These are phyloP conservation scores for Cepaea nemoralis DNA, from an alignment of 1,140 invertebrate genomes.

Conservation along the genomic window DNA sequence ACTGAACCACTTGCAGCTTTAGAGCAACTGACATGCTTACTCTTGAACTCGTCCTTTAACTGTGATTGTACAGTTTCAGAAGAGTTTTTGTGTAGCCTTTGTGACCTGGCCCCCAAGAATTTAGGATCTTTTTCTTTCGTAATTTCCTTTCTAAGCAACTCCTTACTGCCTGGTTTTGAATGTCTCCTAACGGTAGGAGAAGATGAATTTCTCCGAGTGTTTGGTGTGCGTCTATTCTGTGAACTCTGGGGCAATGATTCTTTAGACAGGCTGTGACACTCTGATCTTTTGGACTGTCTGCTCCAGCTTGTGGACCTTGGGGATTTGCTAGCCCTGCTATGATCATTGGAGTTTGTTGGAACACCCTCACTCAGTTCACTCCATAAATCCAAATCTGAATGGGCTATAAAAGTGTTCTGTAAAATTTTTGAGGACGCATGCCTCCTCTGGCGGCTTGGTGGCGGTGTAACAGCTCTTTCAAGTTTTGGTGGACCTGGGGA, in stretches of 20 bases:
- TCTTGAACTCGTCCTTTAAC: background rate
- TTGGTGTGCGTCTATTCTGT: background rate
- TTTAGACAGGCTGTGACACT: background rate
- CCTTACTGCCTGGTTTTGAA: background rate
- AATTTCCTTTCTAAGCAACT: background rate
- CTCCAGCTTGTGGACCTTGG: background rate
- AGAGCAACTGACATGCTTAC: background rate
- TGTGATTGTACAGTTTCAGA: background rate
- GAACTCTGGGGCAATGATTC: background rate
- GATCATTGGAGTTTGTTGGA: background rate
- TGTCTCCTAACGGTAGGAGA: background rate
- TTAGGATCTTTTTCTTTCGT: background rate
- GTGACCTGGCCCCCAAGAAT: background rate
- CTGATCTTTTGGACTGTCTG: background rate
- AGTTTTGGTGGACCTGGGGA: conserved; percentile 33
- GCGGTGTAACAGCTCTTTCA: conserved; percentile 30
- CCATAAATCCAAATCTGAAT: background rate
- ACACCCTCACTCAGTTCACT: background rate
- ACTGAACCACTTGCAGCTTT: background rate
- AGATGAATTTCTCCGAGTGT: background rate
- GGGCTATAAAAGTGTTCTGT: background rate
- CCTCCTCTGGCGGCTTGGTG: background rate
- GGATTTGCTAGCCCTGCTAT: background rate
- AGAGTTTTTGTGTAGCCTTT: background rate
- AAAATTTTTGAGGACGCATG: background rate